Evolutionary conservation across 2,797 vertebrate genomes (phyloP).

Genomic region (Brachyrhaphis roseni): DNA sequence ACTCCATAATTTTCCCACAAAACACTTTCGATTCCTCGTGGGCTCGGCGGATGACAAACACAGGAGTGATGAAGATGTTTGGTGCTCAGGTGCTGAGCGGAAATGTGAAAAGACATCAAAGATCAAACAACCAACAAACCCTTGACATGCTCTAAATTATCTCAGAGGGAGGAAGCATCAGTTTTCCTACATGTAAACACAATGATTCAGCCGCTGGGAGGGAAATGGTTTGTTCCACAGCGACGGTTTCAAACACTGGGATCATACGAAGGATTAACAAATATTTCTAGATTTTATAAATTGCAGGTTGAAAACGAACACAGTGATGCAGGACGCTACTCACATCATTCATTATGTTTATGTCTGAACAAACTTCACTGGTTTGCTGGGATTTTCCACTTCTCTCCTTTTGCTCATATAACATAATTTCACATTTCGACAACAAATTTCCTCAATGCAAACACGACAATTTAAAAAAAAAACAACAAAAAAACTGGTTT

Average conservation of each 20-base stretch:
- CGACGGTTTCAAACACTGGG: background rate
- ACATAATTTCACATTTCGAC: too few relatives aligned
- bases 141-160: background rate
- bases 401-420: too few relatives aligned
- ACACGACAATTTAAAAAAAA: too few relatives aligned
- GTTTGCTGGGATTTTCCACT: too few relatives aligned
- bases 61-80: background rate
- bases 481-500: too few relatives aligned
- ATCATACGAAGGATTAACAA: background rate
- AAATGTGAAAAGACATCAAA: constrained; percentile 1
- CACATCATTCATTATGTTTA: background rate
- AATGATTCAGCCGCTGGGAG: background rate
- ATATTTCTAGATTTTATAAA: background rate
- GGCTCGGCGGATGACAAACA: constrained; percentile 13
- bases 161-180: background rate
- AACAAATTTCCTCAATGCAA: too few relatives aligned
- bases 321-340: background rate
- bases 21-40: background rate
- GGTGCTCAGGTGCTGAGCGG: background rate
- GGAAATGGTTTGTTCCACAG: background rate
- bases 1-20: constrained; percentile 7
- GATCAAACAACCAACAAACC: background rate
- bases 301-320: background rate
- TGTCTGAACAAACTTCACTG: background rate
- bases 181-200: background rate